Percentiles rank a stretch among this genome's conserved stretches.
Evolutionary conservation across 2,888 invertebrate species (phyloP).

Genomic region (Lagria hirta): DNA sequence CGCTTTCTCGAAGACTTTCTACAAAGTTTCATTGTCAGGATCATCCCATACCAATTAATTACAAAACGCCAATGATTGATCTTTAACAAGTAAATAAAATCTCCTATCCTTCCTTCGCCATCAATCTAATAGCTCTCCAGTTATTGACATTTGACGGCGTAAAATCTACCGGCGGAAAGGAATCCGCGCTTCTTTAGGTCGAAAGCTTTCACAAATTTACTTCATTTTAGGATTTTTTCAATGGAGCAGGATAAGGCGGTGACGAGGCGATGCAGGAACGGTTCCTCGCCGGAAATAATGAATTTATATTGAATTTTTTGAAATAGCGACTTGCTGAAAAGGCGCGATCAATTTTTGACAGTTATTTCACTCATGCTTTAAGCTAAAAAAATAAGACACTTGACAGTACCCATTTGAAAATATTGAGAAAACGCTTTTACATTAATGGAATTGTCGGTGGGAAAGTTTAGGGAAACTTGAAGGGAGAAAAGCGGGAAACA

Average conservation of each 20-base stretch:
- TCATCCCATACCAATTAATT: slow-evolving; percentile 13
- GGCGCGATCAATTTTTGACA: slow-evolving; percentile 16
- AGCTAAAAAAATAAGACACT: too few relatives aligned
- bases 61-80: slow-evolving; percentile 19
- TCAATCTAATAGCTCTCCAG: slow-evolving; percentile 27
- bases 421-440: too few relatives aligned
- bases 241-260: slow-evolving; percentile 4
- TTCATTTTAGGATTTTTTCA: slow-evolving; percentile 14
- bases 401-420: too few relatives aligned
- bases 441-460: too few relatives aligned
- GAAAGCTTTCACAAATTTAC: slow-evolving; percentile 19
- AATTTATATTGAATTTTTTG: slow-evolving; percentile 18
- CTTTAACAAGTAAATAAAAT: slow-evolving; percentile 25
- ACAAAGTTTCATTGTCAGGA: background rate
- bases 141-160: slow-evolving; percentile 29
- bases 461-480: too few relatives aligned
- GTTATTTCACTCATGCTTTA: too few relatives aligned
- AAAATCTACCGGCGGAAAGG: slow-evolving; percentile 23
- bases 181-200: slow-evolving; percentile 13
- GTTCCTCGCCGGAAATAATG: slow-evolving; percentile 19
- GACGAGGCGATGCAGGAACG: slow-evolving; percentile 4
- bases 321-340: slow-evolving; percentile 2
- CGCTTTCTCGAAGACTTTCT: background rate
- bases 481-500: too few relatives aligned
- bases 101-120: slow-evolving; percentile 19